Evolutionary conservation across 1,140 invertebrate species (phyloP).

Genomic region (Rhagoletis zephyria): DNA sequence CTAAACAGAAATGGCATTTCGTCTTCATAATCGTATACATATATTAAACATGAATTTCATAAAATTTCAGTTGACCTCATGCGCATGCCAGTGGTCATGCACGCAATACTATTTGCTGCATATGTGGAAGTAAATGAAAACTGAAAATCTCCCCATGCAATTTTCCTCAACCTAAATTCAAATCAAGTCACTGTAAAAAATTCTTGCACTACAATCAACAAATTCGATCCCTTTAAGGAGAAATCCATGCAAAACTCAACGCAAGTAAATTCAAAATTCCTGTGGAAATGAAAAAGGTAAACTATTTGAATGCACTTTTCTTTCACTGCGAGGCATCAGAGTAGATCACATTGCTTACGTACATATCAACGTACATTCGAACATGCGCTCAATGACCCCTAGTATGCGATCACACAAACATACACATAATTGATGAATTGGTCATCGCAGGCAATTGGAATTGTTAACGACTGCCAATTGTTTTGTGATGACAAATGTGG

Average conservation of each 20-base stretch:
- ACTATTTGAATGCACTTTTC: background rate
- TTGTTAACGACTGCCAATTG: background rate
- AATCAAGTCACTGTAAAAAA: background rate
- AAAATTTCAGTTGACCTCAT: slow-evolving; percentile 46
- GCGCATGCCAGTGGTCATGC: slow-evolving; percentile 37
- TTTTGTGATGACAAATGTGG: background rate
- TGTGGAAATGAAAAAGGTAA: background rate
- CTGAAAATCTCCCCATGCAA: background rate
- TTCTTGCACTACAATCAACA: background rate
- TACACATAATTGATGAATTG: too few species aligned
- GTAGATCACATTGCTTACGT: background rate
- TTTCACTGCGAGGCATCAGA: background rate
- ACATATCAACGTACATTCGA: background rate
- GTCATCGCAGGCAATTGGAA: background rate
- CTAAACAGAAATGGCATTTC: background rate
- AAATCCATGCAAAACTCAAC: background rate
- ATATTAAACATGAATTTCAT: background rate
- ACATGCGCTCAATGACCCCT: background rate
- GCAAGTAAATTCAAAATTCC: background rate
- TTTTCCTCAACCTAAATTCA: background rate
- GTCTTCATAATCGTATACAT: background rate
- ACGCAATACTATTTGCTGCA: slow-evolving; percentile 54
- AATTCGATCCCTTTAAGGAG: background rate
- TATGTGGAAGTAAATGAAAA: slow-evolving; percentile 54
- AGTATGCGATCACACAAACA: background rate